Percentiles rank a stretch among this genome's conserved stretches.
These are phyloP conservation scores for Kryptolebias marmoratus DNA, from an alignment of 2,113 vertebrate species.

Conservation along the genomic window DNA sequence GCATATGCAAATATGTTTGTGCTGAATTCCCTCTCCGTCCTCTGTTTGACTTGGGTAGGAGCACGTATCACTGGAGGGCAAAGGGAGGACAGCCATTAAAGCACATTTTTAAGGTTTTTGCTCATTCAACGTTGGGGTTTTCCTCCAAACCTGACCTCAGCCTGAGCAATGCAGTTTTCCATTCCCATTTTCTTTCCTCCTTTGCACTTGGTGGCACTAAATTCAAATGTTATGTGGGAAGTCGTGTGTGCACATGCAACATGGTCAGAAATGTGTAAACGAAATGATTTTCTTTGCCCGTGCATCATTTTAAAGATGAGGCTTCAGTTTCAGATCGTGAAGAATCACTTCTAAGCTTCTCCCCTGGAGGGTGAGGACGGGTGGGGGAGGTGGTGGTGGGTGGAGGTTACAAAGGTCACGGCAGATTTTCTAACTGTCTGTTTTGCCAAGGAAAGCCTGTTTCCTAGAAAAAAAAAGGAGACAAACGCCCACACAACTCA, in stretches of 20 bases:
- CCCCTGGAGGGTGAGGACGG: slow-evolving; percentile 57
- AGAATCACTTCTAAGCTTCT: slow-evolving; percentile 61
- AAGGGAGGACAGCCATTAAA: slow-evolving; percentile 66
- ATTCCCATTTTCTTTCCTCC: slow-evolving; percentile 19
- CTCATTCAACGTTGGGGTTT: slow-evolving; percentile 47
- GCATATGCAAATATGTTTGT: slow-evolving; percentile 73
- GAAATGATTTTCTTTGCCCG: slow-evolving; percentile 34
- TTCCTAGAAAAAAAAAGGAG: slow-evolving; percentile 60
- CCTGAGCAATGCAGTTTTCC: slow-evolving; percentile 44
- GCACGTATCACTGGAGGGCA: slow-evolving; percentile 68
- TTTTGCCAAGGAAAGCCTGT: slow-evolving; percentile 69
- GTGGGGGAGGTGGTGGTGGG: slow-evolving; percentile 48
- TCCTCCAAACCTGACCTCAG: slow-evolving; percentile 70
- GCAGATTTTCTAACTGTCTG: slow-evolving; percentile 47
- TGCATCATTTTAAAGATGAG: slow-evolving; percentile 58
- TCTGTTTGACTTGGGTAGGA: slow-evolving; percentile 62
- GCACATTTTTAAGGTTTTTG: slow-evolving; percentile 67
- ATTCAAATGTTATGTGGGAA: slow-evolving; percentile 74
- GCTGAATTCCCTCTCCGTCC: slow-evolving; percentile 51
- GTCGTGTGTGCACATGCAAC: slow-evolving; percentile 45
- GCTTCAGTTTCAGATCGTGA: slow-evolving; percentile 44
- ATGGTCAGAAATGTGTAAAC: slow-evolving; percentile 30
- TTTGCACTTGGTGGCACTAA: slow-evolving; percentile 38
- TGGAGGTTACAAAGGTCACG: slow-evolving; percentile 60
- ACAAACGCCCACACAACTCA: slow-evolving; percentile 37